Evolutionary conservation across 2,888 invertebrate species (phyloP), one percentile per base, ranked within the genome.

Genomic region (Scaptomyza caliginosa): DNA sequence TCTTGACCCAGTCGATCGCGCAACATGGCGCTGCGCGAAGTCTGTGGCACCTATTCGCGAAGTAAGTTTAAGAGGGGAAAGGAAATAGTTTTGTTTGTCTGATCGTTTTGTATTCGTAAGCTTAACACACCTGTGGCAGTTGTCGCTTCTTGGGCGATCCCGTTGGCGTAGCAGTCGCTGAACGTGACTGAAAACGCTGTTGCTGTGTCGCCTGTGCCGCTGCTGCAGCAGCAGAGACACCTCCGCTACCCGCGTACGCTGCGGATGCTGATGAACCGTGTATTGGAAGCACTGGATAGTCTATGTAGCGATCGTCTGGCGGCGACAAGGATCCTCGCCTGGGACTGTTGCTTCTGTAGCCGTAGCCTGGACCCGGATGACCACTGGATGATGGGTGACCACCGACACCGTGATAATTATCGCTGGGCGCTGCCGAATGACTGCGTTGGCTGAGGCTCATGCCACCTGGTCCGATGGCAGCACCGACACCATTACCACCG

Each of bases 81-180:
- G 10, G 21, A 21, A 21, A n/a, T n/a, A n/a, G n/a, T n/a, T n/a
- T n/a, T n/a, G n/a, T n/a, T n/a, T n/a, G n/a, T n/a, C n/a, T n/a
- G n/a, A n/a, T n/a, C n/a, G n/a, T n/a, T n/a, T n/a, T n/a, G n/a
- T n/a, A n/a, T n/a, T n/a, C n/a, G n/a, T 6, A 26, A 11, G 11
- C n/a, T 5, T 1, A 30, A 19, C 21, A 6, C 10, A 46, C 46
- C 46, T 46, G 46, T 21, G 46, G 46, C 46, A 46, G 21, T 46
- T 46, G 46, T 32, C 46, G 94, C 93, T 98, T 98, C 93, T 98
- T 98, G 51, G 98, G 98, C 77, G 97, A 98, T 67, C 97, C 97
- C 62, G 97, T 97, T 52, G 98, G 98, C 54, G 98, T 98, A 81
- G 96, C 97, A 60, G 97, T 97, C 68, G 97, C 96, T 56, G 96